Base-by-base conservation (phyloP, 2,797 vertebrate genomes). In the Semaprochilodus insignis region DNA sequence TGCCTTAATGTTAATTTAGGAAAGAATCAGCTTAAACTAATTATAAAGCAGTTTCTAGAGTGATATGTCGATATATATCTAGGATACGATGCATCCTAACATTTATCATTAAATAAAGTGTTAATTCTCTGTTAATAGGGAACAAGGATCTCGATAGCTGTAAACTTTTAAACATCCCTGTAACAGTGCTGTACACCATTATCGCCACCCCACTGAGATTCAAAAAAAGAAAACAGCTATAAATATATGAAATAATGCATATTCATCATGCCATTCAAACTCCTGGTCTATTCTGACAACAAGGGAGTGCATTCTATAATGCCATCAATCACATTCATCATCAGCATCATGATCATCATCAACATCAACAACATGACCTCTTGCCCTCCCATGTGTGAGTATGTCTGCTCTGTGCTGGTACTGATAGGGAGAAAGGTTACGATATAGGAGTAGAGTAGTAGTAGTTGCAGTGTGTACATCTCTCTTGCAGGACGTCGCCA, bases 401-500 rank as follows among this genome's bases (percentile, higher is more conserved):
- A 91, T 93, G 93, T 94, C 93, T 94, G 93, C 93, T 94, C 93
- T 94, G 93, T 93, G 92, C 88, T 93, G 90, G 91, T 94, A 95
- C 94, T 95, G 92, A 94, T 94, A 94, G 93, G 94, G 94, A 95
- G 94, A 94, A 95, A 94, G 94, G 95, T 95, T 95, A 95, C 95
- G 95, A 95, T 95, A 86, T 88, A 95, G 93, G 85, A 88, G 87
- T 95, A 95, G 94, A 95, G 94, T 95, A 96, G 96, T 85, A 97
- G 97, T 94, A 95, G 94, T 97, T 96, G 96, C 96, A 97, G 96
- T 96, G 95, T 96, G 95, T 99, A 99, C 98, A 99, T 99, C 98
- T 97, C 96, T 99, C 98, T 97, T 99, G 98, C 93, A 99, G 98
- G 96, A 98, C 98, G 97, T 99, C 98, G 96, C 98, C 98, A 97